Evolutionary conservation across 2,797 vertebrate genomes (phyloP).

Genomic region (Erethizon dorsatum): DNA sequence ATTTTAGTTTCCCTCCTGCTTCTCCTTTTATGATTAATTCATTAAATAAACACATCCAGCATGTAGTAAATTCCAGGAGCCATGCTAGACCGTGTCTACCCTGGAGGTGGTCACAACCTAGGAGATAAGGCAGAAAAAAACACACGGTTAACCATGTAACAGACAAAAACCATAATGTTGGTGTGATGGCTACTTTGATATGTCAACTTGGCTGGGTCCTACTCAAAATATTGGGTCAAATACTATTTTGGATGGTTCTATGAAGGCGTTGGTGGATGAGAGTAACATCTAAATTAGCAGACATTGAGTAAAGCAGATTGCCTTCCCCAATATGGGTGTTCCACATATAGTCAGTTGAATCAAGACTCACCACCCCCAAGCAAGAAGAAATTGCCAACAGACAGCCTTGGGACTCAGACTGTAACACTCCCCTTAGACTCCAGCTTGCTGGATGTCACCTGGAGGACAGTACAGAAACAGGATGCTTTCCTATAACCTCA

Average conservation of each 20-base stretch:
- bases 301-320: not conserved
- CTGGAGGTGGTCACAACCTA: not conserved
- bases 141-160: not conserved
- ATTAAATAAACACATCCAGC: not conserved
- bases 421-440: not conserved
- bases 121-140: not conserved
- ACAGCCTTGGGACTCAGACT: not conserved
- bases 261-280: not conserved
- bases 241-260: not conserved
- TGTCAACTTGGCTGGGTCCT: not conserved
- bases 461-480: not conserved
- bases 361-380: not conserved
- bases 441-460: not conserved
- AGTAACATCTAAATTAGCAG: not conserved
- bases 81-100: not conserved
- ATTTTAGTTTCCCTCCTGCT: slow-evolving; percentile 15
- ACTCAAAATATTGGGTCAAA: not conserved
- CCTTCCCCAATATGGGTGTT: not conserved
- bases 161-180: not conserved
- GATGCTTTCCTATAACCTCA: not conserved
- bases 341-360: not conserved
- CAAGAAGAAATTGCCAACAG: not conserved
- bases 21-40: slow-evolving; percentile 30
- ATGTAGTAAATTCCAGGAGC: slow-evolving; percentile 7
- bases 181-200: not conserved